Base-by-base conservation (phyloP, 2,888 invertebrate genomes). In the Andrena flavipes region DNA sequence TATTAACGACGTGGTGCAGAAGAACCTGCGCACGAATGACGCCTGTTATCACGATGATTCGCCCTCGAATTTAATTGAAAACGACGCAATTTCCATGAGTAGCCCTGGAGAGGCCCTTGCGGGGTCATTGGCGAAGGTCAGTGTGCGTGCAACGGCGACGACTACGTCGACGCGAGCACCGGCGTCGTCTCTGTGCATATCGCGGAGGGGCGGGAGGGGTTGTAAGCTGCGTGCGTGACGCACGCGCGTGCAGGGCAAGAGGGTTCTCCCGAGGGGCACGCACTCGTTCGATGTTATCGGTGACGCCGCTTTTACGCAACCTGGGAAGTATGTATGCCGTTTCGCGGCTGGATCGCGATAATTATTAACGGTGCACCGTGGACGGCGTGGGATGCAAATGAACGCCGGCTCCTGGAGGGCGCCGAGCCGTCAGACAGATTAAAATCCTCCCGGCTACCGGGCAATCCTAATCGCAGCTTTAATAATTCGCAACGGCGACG, bases 11-110 rank as follows among this genome's bases (percentile, higher is more conserved):
- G 30, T n/a, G 42, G 0, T 26, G 48, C 35, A 26, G 35, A 7
- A 26, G 51, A 54, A 70, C 63, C 48, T 51, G 54, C 51, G 62
- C 76, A 87, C 85, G 82, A 87, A 80, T 78, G 80, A 78, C 73
- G 62, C 29, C 33, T 65, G 75, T 79, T 84, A 90, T 90, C 88
- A 70, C 86, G 89, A 91, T 91, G 90, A 91, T 90, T 90, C 84
- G 87, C 84, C 86, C 90, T 84, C 85, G 82, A 86, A 88, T 85
- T 87, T 92, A 92, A 92, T 92, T 92, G 91, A 90, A 92, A 91
- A 86, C 89, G 79, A 76, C 82, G 88, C 91, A 91, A 92, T 92
- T 92, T 90, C 85, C 87, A 87, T 87, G 91, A 92, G 91, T 92
- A 91, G 77, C 84, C 82, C 20, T 48, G 67, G 56, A 62, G 68